Base-by-base conservation (phyloP, 2,888 invertebrate genomes). In the Phortica magna region DNA sequence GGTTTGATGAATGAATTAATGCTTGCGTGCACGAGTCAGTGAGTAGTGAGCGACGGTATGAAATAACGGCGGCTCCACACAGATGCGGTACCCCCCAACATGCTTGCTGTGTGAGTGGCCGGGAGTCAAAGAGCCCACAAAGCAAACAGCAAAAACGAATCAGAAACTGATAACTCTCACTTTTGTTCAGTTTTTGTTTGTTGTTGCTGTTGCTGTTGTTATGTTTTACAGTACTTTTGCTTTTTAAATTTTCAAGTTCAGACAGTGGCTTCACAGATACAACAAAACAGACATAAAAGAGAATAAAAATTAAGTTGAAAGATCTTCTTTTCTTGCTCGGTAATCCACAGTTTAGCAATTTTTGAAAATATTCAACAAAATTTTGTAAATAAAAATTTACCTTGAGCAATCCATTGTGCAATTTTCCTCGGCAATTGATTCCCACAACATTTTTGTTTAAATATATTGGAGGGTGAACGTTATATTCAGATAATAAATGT, bases 401-500 rank as follows among this genome's bases (percentile, higher is more conserved):
- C 92, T 92, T 87, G 90, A 89, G 84, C 91, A 92, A 84, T 92
- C 92, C 89, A 90, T 91, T 80, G 80, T 84, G 86, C 88, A 89
- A 79, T 83, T 84, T 84, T 92, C 92, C 79, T 92, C 92, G 80
- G 83, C 84, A 78, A 90, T 92, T 76, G 89, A 84, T 89, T 92
- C 92, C 92, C 92, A 92, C 88, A 91, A 82, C 92, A 92, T 92
- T 87, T 89, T 89, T 81, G 72, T 76, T 42, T 10, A 70, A 79
- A 48, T 76, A 59, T 74, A 19, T 82, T 71, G 76, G 68, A 43
- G 48, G 68, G 31, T 31, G 31, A 31, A 4, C 73, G 67, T 78
- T 77, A 79, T 70, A 61, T 39, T 43, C 67, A 64, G 70, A 80
- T 80, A 43, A 68, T 73, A 22, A 57, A 68, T 80, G 57, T 74